Percentiles rank a stretch among this genome's conserved stretches.
Conservation (phyloP, 2,113 vertebrate genomes). For the Coracopsis vasa region DNA sequence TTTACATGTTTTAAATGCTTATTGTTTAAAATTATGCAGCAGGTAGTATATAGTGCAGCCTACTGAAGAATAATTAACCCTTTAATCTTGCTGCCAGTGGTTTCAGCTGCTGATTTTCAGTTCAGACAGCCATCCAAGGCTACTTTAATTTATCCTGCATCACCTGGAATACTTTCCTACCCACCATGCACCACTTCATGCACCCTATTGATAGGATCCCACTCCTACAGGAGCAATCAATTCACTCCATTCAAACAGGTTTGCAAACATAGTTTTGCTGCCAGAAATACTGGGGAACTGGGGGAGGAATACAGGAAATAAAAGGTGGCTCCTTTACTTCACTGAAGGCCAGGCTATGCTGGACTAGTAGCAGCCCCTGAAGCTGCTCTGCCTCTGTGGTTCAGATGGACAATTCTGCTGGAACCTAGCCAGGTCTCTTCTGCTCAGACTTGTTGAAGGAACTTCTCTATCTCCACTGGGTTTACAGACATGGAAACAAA, state of each 20-base stretch:
- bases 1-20: neutral
- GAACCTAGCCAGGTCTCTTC: neutral
- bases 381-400: neutral
- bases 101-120: neutral
- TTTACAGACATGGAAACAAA: neutral
- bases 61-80: neutral
- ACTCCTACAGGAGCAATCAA: neutral
- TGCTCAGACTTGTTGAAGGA: rapidly evolving
- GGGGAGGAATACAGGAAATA: neutral
- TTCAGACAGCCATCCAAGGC: neutral
- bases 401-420: neutral
- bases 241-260: neutral
- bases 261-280: neutral
- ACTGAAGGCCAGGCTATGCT: neutral
- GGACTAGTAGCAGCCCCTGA: neutral
- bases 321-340: neutral
- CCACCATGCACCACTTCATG: rapidly evolving
- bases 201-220: neutral
- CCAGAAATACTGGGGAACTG: neutral
- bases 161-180: neutral
- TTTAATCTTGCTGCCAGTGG: neutral
- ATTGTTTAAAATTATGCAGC: neutral
- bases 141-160: neutral
- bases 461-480: neutral
- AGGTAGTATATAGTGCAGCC: neutral